Evolutionary conservation across 2,888 invertebrate genomes (phyloP).

Genomic region (Ochropleura plecta): DNA sequence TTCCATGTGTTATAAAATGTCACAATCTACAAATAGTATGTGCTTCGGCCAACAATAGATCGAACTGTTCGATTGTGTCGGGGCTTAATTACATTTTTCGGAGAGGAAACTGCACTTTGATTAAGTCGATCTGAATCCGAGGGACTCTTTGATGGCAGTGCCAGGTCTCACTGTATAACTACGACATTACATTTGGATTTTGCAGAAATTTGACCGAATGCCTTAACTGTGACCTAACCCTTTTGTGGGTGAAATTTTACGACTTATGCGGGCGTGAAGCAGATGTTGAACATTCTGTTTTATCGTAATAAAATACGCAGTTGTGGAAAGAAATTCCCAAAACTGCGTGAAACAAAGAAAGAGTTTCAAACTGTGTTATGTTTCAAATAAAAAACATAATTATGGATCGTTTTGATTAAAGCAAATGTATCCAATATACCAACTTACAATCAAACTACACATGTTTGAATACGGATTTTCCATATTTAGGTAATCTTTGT

Average conservation of each 20-base stretch:
- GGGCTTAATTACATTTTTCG: constrained; percentile 45
- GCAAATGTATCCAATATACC: background rate
- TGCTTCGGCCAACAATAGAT: constrained; percentile 14
- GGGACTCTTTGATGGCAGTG: constrained; percentile 17
- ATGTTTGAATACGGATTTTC: background rate
- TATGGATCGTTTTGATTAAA: background rate
- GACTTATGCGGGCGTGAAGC: constrained; percentile 37
- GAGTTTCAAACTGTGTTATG: constrained; percentile 17
- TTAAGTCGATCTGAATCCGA: constrained; percentile 33
- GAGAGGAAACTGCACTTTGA: constrained; percentile 37
- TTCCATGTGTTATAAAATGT: background rate
- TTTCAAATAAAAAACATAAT: background rate
- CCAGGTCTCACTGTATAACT: constrained; percentile 10
- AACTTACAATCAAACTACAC: background rate
- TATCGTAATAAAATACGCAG: too few species aligned
- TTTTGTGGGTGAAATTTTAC: constrained; percentile 49
- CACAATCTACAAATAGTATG: background rate
- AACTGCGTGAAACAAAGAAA: background rate
- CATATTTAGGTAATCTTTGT: background rate
- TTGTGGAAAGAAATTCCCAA: constrained; percentile 3
- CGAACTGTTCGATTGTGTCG: constrained; percentile 33
- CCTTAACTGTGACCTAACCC: constrained; percentile 37
- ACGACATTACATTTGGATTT: constrained; percentile 41
- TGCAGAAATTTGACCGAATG: constrained; percentile 41
- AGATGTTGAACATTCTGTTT: constrained; percentile 47